These are phyloP conservation scores for Lasius fuliginosus DNA, from an alignment of 2,888 invertebrate species.

Conservation along the genomic window DNA sequence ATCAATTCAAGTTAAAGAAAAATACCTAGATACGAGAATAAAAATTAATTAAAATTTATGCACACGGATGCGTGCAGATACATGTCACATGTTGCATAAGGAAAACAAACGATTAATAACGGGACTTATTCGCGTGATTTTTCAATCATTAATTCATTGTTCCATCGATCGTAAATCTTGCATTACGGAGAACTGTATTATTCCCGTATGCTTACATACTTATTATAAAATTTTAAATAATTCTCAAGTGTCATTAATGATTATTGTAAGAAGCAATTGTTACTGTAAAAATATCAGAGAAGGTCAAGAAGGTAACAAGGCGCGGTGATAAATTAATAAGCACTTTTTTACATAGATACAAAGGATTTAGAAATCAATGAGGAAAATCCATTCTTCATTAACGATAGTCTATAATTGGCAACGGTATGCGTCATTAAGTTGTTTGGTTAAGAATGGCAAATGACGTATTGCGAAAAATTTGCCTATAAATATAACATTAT, in stretches of 20 bases:
- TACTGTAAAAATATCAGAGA: constrained; percentile 47
- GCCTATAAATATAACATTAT: neutral
- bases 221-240: constrained; percentile 50
- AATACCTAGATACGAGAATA: constrained; percentile 4
- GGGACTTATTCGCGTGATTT: constrained; percentile 30
- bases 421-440: constrained; percentile 17
- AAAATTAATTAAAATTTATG: constrained; percentile 46
- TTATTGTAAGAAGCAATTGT: constrained; percentile 41
- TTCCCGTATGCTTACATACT: constrained; percentile 9
- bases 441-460: constrained; percentile 15
- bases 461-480: neutral
- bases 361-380: constrained; percentile 9
- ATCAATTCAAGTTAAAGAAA: neutral
- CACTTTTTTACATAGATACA: constrained; percentile 16
- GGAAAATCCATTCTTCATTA: constrained; percentile 28
- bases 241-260: constrained; percentile 49
- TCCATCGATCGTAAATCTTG: constrained; percentile 59
- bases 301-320: constrained; percentile 22
- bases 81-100: constrained; percentile 15
- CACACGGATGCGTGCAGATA: constrained; percentile 43
- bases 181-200: constrained; percentile 49
- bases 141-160: constrained; percentile 51
- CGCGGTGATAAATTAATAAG: constrained; percentile 50
- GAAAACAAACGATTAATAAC: constrained; percentile 57
- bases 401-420: constrained; percentile 11